Percentiles rank a stretch among this genome's conserved stretches.
phyloP scores from a whole-genome alignment of 2,888 invertebrate genomes.

The Cantharis rufa region DNA sequence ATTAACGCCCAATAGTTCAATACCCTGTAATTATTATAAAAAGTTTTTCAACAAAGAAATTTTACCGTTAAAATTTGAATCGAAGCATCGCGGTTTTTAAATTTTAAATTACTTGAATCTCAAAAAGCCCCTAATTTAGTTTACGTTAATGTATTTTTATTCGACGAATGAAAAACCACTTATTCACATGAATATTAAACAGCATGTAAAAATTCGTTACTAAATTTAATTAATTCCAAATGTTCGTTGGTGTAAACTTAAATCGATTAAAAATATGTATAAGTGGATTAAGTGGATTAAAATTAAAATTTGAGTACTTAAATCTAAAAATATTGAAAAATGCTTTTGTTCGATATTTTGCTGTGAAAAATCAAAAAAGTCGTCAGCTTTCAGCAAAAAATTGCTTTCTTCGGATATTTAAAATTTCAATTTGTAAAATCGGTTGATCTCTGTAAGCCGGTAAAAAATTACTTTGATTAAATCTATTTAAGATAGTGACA shows the following conservation, averaged over 20 bases:
- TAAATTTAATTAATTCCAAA: not conserved
- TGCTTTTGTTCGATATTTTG: too few relatives aligned
- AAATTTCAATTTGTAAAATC: not conserved
- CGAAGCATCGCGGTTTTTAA: not conserved
- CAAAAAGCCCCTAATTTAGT: not conserved
- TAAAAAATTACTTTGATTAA: not conserved
- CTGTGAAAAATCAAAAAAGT: too few relatives aligned
- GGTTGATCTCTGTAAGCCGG: not conserved
- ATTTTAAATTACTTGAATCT: not conserved
- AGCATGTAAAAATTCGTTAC: not conserved
- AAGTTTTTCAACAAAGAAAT: not conserved
- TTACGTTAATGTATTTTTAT: not conserved
- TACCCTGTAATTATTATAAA: not conserved
- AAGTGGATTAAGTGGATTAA: too few relatives aligned
- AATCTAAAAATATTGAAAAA: too few relatives aligned
- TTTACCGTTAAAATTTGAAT: not conserved
- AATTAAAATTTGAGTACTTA: too few relatives aligned
- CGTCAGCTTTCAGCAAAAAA: too few relatives aligned
- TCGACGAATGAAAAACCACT: not conserved
- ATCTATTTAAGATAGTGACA: not conserved
- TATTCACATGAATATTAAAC: not conserved
- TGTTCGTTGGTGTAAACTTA: not conserved
- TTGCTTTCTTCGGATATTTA: too few relatives aligned
- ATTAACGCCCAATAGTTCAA: not conserved
- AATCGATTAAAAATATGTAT: not conserved